Conservation (phyloP, 2,888 invertebrate genomes). For the Noctua janthina region DNA sequence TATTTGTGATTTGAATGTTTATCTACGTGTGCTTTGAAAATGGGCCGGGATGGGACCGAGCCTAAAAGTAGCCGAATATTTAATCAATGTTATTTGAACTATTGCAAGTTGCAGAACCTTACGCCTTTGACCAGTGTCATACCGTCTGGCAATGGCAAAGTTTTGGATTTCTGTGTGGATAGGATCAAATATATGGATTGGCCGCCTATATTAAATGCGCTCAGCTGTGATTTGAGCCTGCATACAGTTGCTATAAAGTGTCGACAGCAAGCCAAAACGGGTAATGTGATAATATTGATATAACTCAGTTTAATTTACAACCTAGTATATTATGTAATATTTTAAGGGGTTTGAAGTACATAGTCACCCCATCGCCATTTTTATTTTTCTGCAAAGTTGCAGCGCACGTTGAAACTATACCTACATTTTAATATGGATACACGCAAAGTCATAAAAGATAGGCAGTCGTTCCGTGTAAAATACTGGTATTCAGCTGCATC, state of each 20-base stretch:
- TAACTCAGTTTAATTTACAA: background rate
- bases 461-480: too few species aligned
- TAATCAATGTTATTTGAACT: slow-evolving; percentile 88
- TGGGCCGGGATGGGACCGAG: slow-evolving; percentile 86
- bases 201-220: slow-evolving; percentile 93
- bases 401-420: background rate
- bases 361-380: background rate
- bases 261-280: slow-evolving; percentile 88
- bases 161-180: slow-evolving; percentile 93
- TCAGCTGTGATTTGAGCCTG: slow-evolving; percentile 93
- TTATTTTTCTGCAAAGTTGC: background rate
- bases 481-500: too few species aligned
- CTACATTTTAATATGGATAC: background rate
- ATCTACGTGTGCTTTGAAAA: slow-evolving; percentile 74
- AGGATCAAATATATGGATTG: slow-evolving; percentile 94
- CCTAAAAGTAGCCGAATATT: slow-evolving; percentile 86
- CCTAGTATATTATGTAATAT: background rate
- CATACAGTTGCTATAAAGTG: slow-evolving; percentile 93
- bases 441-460: too few species aligned
- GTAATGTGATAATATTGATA: slow-evolving; percentile 68
- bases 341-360: background rate
- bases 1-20: slow-evolving; percentile 73
- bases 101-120: slow-evolving; percentile 88
- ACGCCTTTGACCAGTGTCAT: slow-evolving; percentile 84
- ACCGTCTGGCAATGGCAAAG: slow-evolving; percentile 86